A percentile compares a stretch with the other conserved stretches of the same genome.
Conservation (phyloP, 2,797 vertebrate genomes). For the Scolopax bukidnonensis region DNA sequence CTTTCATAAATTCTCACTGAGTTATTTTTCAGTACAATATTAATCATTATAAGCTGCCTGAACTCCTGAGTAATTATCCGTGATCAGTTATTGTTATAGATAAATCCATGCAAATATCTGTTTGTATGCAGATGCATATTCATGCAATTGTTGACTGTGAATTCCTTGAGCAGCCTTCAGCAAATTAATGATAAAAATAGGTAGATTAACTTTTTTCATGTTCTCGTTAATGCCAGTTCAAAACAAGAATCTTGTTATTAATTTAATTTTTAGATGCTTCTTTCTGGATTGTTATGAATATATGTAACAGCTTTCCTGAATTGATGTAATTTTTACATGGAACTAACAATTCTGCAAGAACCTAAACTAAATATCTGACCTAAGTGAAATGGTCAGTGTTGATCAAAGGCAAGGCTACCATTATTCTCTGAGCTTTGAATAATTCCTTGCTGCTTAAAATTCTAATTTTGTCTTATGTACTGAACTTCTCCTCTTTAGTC, state of each 20-base stretch:
- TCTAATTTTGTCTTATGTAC: background rate
- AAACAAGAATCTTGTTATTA: background rate
- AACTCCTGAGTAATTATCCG: slow-evolving; percentile 31
- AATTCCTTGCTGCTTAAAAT: background rate
- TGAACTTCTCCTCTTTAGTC: background rate
- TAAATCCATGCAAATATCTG: background rate
- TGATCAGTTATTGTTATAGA: slow-evolving; percentile 32
- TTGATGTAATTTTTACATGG: fast-evolving
- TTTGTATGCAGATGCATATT: background rate
- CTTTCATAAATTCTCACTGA: background rate
- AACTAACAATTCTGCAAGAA: background rate
- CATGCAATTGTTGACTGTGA: background rate
- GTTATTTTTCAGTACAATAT: background rate
- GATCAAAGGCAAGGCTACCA: background rate
- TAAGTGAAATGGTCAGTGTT: background rate
- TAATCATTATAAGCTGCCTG: background rate
- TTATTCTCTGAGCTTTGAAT: background rate
- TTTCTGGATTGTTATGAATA: background rate
- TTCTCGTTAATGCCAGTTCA: slow-evolving; percentile 1
- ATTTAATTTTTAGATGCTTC: background rate
- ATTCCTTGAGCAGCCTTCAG: slow-evolving; percentile 9
- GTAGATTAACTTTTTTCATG: background rate
- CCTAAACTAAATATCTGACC: background rate
- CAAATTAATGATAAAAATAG: slow-evolving; percentile 3
- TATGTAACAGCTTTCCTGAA: background rate